Evolutionary conservation across 2,888 invertebrate species (phyloP).

Genomic region (Tromatobia lineatoria): DNA sequence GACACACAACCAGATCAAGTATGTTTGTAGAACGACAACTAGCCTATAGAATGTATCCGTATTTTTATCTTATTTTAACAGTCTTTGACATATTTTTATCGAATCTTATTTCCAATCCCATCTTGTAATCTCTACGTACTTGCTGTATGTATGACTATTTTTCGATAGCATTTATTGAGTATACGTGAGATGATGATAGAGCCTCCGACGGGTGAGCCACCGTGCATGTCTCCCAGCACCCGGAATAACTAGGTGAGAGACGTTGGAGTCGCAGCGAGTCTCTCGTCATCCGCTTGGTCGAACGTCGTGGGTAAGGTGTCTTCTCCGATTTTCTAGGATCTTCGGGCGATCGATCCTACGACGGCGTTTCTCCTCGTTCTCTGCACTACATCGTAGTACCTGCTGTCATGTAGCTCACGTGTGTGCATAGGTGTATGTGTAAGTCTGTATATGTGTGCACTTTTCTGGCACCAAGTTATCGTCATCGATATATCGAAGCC

Average conservation of each 20-base stretch:
- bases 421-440: conserved; percentile 11
- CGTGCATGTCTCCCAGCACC: conserved; percentile 50
- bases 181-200: conserved; percentile 43
- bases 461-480: conserved; percentile 68
- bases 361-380: conserved; percentile 35
- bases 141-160: conserved; percentile 42
- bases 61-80: neutral
- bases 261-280: conserved; percentile 27
- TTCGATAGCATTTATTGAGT: conserved; percentile 52
- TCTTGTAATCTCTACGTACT: conserved; percentile 20
- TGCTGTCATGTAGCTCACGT: conserved; percentile 30
- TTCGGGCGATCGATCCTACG: conserved; percentile 55
- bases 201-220: conserved; percentile 29
- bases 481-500: conserved; percentile 73
- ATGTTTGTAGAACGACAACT: neutral
- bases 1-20: no score
- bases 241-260: conserved; percentile 55
- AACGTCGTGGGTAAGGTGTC: conserved; percentile 57
- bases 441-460: neutral
- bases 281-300: conserved; percentile 58
- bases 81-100: conserved; percentile 11
- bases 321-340: conserved; percentile 62
- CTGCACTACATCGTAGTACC: neutral
- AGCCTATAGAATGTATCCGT: neutral
- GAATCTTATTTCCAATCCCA: conserved; percentile 17